Evolutionary conservation across 2,113 vertebrate genomes (phyloP).

Genomic region (Neotoma lepida): DNA sequence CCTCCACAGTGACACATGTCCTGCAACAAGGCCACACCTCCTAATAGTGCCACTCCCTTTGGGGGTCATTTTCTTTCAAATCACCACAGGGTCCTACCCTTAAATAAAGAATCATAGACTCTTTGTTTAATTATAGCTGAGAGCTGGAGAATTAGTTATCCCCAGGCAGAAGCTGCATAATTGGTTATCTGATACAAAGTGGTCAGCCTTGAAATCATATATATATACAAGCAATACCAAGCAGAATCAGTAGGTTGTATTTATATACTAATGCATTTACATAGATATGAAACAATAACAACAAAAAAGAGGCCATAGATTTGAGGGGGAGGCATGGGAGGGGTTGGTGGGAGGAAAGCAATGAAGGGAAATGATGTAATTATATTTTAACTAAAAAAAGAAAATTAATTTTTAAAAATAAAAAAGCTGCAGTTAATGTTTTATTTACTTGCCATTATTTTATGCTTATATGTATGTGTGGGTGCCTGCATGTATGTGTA

Average conservation of each 20-base stretch:
- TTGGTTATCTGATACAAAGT: background rate
- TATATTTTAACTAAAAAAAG: background rate
- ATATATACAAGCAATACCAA: background rate
- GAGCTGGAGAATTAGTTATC: background rate
- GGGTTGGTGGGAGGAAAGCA: background rate
- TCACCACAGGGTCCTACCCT: background rate
- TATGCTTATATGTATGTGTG: background rate
- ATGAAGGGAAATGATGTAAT: background rate
- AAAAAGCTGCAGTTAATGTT: background rate
- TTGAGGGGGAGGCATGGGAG: background rate
- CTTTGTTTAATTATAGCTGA: background rate
- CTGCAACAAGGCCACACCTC: background rate
- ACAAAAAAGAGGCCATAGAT: background rate
- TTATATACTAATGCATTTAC: background rate
- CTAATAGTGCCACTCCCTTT: background rate
- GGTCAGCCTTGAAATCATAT: background rate
- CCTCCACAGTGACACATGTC: background rate
- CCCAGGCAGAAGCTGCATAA: background rate
- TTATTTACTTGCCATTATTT: background rate
- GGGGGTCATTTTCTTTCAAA: background rate
- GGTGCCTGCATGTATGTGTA: background rate
- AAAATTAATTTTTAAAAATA: background rate
- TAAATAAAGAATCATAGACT: background rate
- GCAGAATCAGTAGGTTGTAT: background rate
- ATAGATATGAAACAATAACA: background rate